Evolutionary conservation across 1,140 invertebrate genomes (phyloP), one percentile per base, ranked within the genome.

Genomic region (Euwallacea fornicatus): DNA sequence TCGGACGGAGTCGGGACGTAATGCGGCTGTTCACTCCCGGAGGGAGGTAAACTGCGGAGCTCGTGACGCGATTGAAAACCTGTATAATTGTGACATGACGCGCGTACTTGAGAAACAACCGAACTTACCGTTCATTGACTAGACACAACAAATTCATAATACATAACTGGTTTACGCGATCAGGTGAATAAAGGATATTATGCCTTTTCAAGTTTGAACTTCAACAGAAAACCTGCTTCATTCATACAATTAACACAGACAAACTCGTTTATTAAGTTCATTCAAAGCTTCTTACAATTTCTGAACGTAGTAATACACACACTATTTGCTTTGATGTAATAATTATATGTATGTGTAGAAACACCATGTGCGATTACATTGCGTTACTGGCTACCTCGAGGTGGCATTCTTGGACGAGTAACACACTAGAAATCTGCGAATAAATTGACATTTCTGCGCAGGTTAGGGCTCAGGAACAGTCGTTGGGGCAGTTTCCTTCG

Each of bases 251-350:
- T 50, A 60, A 50, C 43, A 54, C 53, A 59, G 47, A 46, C 66
- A 58, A 68, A 68, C 66, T 53, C 66, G 66, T 68, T 68, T 68
- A 68, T 68, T 66, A 68, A 50, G 58, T 68, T 68, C 66, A 68
- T 68, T 68, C 66, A 68, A 68, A 68, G 59, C 16, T 68, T 68
- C 66, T 59, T 60, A 59, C 43, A 60, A 47, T 60, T 54, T 68
- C 66, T 43, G 50, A 58, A 68, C 42, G 53, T 66, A 66, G 42
- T 58, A 68, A 42, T 8, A 9, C 11, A 56, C 59, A 47, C 11
- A 60, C 42, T 68, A 68, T 59, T 59, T 68, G 41, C 63, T 55
- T 54, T 66, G 66, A 68, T 68, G 56, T 58, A 68, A 68, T 68
- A 68, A 58, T 68, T 68, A 59, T 68, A 58, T 68, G 21, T 7